These are phyloP conservation scores for Adrianichthys oophorus DNA, from an alignment of 2,797 vertebrate species.

Conservation along the genomic window DNA sequence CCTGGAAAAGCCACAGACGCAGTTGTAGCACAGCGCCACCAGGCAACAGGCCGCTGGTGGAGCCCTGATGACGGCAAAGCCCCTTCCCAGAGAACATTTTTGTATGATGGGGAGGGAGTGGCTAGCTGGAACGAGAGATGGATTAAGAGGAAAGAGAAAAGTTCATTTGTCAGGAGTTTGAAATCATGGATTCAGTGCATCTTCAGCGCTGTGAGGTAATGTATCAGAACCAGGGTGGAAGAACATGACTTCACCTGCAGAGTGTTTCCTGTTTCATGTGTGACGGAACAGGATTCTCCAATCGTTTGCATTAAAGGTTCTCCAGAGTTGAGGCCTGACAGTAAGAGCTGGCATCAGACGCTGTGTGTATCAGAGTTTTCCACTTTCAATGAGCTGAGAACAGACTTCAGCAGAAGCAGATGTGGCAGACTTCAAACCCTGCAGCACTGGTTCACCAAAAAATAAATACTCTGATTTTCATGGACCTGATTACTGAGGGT, in stretches of 20 bases:
- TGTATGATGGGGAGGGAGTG: background rate
- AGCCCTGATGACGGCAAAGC: conserved; percentile 29
- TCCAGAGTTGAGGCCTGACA: conserved; percentile 29
- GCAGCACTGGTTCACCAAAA: conserved; percentile 2
- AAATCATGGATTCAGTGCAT: conserved; percentile 10
- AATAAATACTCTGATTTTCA: conserved; percentile 20
- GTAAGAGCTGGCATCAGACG: conserved; percentile 44
- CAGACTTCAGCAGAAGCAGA: conserved; percentile 31
- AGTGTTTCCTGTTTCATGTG: conserved; percentile 14
- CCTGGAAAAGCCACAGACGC: conserved; percentile 65
- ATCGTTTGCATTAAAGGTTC: conserved; percentile 40
- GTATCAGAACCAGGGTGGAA: conserved; percentile 23
- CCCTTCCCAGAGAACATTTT: conserved; percentile 1
- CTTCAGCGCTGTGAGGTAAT: conserved; percentile 9
- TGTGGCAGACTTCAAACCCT: conserved; percentile 39
- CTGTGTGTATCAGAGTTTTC: conserved; percentile 33
- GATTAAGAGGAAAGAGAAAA: conserved; percentile 1
- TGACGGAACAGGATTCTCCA: conserved; percentile 3
- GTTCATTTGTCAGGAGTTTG: background rate
- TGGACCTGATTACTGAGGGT: conserved; percentile 15
- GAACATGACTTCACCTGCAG: conserved; percentile 23
- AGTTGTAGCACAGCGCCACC: conserved; percentile 43
- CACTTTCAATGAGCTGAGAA: conserved; percentile 40
- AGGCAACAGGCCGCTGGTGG: conserved; percentile 44
- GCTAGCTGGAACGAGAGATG: conserved; percentile 10